Evolutionary conservation across 2,888 invertebrate species (phyloP).

Genomic region (Caenorhabditis becei): DNA sequence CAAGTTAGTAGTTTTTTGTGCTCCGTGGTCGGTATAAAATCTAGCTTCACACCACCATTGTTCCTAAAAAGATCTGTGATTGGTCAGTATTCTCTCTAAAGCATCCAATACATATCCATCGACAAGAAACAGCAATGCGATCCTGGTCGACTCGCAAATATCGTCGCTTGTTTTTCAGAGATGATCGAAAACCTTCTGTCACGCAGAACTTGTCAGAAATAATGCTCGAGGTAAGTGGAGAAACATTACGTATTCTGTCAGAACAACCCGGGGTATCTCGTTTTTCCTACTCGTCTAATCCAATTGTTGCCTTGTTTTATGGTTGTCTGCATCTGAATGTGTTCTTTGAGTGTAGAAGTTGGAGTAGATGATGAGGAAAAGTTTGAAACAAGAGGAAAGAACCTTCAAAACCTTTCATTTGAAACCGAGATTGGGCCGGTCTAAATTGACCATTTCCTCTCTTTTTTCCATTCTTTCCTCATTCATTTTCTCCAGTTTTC

Average conservation of each 20-base stretch:
- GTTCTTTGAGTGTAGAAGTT: slow-evolving; percentile 3
- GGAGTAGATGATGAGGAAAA: background rate
- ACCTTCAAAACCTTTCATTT: background rate
- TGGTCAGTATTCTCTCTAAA: background rate
- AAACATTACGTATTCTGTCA: slow-evolving; percentile 36
- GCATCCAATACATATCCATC: slow-evolving; percentile 8
- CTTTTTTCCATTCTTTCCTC: background rate
- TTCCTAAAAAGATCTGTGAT: slow-evolving; percentile 30
- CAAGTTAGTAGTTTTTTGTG: slow-evolving; percentile 25
- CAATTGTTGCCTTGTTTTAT: slow-evolving; percentile 24
- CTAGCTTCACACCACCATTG: background rate
- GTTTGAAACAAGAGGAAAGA: no score
- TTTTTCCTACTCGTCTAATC: slow-evolving; percentile 22
- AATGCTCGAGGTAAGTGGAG: slow-evolving; percentile 76
- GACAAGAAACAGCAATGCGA: slow-evolving; percentile 22
- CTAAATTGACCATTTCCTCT: slow-evolving; percentile 7
- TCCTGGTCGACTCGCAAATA: slow-evolving; percentile 40
- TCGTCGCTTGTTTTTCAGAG: slow-evolving; percentile 61
- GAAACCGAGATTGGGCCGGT: background rate
- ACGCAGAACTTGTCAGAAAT: slow-evolving; percentile 80
- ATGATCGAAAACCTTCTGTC: slow-evolving; percentile 81
- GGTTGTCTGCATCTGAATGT: slow-evolving; percentile 19
- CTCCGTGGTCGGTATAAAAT: background rate
- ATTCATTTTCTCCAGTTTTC: background rate
- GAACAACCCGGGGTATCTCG: slow-evolving; percentile 17